phyloP scores from a whole-genome alignment of 1,140 invertebrate genomes.

The Agrypnia vestita region DNA sequence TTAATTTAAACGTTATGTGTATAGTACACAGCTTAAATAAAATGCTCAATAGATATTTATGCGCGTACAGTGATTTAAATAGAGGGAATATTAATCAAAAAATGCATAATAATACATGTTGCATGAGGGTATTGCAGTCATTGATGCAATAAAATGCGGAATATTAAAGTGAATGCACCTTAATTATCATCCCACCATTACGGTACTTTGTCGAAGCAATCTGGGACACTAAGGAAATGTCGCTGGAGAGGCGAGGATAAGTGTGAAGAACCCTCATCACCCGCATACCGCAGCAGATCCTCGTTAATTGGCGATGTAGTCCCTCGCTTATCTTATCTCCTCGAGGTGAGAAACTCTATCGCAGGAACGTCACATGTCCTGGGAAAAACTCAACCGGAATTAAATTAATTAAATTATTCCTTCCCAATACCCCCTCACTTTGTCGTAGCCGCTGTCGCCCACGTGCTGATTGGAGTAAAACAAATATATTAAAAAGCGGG shows the following conservation, averaged over 20 bases:
- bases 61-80: too few relatives aligned
- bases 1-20: too few relatives aligned
- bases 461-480: constrained; percentile 2
- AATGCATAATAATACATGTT: too few relatives aligned
- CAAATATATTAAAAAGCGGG: not conserved
- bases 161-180: too few relatives aligned
- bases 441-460: constrained; percentile 17
- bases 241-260: not conserved
- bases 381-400: constrained; percentile 12
- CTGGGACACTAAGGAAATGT: not conserved
- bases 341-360: constrained; percentile 1
- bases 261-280: constrained; percentile 4
- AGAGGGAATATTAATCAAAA: too few relatives aligned
- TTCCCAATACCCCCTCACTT: not conserved
- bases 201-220: not conserved
- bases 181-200: not conserved
- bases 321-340: constrained; percentile 35
- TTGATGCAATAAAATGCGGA: too few relatives aligned
- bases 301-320: constrained; percentile 41
- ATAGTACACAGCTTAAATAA: too few relatives aligned
- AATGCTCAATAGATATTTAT: too few relatives aligned
- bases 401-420: constrained; percentile 35
- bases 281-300: constrained; percentile 3
- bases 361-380: not conserved
- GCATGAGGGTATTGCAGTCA: too few relatives aligned